Conservation (phyloP, 2,797 vertebrate species). For the Eulemur coronatus region DNA sequence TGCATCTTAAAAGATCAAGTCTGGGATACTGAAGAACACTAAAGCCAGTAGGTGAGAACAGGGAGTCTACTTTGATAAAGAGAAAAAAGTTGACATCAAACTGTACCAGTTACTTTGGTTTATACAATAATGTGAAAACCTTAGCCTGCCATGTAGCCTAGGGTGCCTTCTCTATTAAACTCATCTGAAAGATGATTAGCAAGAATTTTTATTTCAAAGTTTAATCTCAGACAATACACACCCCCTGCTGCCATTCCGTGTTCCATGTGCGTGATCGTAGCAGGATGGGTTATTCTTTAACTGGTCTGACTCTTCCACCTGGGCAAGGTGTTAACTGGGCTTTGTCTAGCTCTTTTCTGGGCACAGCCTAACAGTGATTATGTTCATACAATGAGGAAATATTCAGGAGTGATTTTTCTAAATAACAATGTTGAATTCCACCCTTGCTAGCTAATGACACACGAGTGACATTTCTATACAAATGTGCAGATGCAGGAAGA, state of each 20-base stretch:
- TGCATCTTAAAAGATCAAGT: background rate
- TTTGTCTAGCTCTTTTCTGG: background rate
- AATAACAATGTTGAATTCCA: fast-evolving
- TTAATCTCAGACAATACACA: background rate
- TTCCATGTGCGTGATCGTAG: fast-evolving
- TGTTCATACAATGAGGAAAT: no score
- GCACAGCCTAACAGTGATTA: background rate
- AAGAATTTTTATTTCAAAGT: background rate
- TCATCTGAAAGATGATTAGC: background rate
- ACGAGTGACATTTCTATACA: fast-evolving
- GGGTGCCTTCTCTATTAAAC: background rate
- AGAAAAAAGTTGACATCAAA: fast-evolving
- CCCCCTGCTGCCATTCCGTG: fast-evolving
- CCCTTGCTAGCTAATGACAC: background rate
- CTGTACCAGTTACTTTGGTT: background rate
- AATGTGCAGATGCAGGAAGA: fast-evolving
- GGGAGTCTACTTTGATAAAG: background rate
- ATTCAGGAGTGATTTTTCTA: background rate
- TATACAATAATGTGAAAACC: background rate
- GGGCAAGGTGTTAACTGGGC: fast-evolving
- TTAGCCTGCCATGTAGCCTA: fast-evolving
- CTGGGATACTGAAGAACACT: background rate
- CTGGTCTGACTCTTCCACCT: fast-evolving
- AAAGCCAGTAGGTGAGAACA: background rate
- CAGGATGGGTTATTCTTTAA: fast-evolving